These are phyloP conservation scores for Eulemur albifrons DNA, from an alignment of 2,797 vertebrate species.

Conservation along the genomic window DNA sequence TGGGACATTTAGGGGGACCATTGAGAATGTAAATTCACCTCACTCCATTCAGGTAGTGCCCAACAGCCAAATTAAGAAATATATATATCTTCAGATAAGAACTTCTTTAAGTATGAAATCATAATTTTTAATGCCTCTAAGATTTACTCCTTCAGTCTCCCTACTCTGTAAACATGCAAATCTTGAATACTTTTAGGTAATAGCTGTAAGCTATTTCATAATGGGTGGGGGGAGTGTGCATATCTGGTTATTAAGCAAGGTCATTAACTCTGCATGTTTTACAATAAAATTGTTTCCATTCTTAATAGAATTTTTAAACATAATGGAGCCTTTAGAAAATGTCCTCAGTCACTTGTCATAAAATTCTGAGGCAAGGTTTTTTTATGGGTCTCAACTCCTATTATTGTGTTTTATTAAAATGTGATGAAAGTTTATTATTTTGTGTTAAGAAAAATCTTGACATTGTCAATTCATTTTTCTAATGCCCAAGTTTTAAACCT, in stretches of 20 bases:
- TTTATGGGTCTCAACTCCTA: not conserved
- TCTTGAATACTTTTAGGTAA: not conserved
- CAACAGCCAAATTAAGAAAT: not conserved
- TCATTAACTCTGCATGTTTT: slow-evolving; percentile 27
- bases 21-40: not conserved
- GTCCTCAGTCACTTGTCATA: not conserved
- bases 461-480: not conserved
- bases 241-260: not conserved
- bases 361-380: slow-evolving; percentile 32
- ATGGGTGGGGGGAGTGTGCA: not conserved
- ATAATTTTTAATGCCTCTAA: not conserved
- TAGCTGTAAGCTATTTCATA: not conserved
- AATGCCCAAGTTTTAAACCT: not conserved
- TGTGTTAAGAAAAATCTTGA: not conserved
- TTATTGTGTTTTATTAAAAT: slow-evolving; percentile 33
- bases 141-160: not conserved
- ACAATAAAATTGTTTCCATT: not conserved
- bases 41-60: not conserved
- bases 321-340: slow-evolving; percentile 33
- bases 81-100: not conserved
- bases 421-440: slow-evolving; percentile 13
- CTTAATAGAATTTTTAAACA: not conserved
- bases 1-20: not conserved
- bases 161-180: not conserved
- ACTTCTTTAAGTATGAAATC: not conserved